A percentile compares a stretch with the other conserved stretches of the same genome.
Conservation (phyloP, 2,888 invertebrate species). For the Hybos culiciformis region DNA sequence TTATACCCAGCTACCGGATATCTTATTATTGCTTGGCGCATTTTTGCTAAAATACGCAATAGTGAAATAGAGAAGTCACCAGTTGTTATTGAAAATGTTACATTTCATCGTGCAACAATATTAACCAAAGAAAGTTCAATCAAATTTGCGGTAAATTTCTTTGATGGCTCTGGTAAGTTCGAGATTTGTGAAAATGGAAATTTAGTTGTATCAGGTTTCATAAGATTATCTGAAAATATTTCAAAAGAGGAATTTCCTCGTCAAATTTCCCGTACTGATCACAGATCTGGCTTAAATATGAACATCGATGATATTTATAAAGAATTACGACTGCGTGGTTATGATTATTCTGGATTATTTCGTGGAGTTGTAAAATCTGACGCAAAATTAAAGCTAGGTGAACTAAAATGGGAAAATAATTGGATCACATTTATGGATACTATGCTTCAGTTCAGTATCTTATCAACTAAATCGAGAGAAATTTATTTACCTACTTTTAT, state of each 20-base stretch:
- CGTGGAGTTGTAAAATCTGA: slow-evolving; percentile 65
- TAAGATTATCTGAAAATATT: slow-evolving; percentile 50
- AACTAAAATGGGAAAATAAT: slow-evolving; percentile 73
- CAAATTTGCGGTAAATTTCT: slow-evolving; percentile 69
- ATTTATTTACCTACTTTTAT: slow-evolving; percentile 83
- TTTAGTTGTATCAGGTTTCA: slow-evolving; percentile 66
- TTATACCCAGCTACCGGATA: slow-evolving; percentile 93
- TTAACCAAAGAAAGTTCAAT: slow-evolving; percentile 70
- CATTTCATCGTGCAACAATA: slow-evolving; percentile 87
- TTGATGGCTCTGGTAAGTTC: slow-evolving; percentile 73
- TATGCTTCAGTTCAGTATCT: slow-evolving; percentile 84
- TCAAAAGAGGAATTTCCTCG: slow-evolving; percentile 48
- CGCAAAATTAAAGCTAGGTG: slow-evolving; percentile 53
- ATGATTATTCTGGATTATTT: slow-evolving; percentile 72
- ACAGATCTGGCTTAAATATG: slow-evolving; percentile 40
- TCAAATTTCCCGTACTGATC: slow-evolving; percentile 36
- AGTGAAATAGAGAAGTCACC: slow-evolving; percentile 63
- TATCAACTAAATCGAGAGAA: slow-evolving; percentile 61
- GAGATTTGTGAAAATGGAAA: slow-evolving; percentile 80
- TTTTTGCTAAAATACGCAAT: slow-evolving; percentile 65
- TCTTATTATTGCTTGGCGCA: slow-evolving; percentile 75
- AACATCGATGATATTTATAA: slow-evolving; percentile 65
- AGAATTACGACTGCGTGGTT: slow-evolving; percentile 72
- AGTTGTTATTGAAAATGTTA: slow-evolving; percentile 77
- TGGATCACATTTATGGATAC: slow-evolving; percentile 95